Percentiles rank a stretch among this genome's conserved stretches.
These are phyloP conservation scores for Paedocypris micromegethes DNA, from an alignment of 2,797 vertebrate genomes.

Conservation along the genomic window DNA sequence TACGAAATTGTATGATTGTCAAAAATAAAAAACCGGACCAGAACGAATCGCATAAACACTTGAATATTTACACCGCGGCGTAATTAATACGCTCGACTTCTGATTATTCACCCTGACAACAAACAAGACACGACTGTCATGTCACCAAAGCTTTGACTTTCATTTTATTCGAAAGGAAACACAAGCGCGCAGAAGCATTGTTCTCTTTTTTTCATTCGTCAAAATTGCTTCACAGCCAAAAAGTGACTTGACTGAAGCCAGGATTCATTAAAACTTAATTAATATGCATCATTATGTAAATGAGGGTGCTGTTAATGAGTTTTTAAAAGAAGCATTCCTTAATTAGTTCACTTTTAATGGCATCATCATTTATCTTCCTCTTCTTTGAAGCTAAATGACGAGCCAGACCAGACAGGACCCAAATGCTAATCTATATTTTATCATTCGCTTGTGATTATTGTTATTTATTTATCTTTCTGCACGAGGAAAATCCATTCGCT, in stretches of 20 bases:
- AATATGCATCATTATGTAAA: slow-evolving; percentile 99
- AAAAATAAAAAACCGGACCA: no score
- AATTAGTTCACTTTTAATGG: slow-evolving; percentile 99
- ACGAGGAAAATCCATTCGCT: slow-evolving; percentile 75
- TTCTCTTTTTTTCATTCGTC: slow-evolving; percentile 87
- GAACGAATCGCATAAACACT: background rate
- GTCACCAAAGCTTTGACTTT: slow-evolving; percentile 74
- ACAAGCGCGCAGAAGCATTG: slow-evolving; percentile 98
- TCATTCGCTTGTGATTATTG: slow-evolving; percentile 81
- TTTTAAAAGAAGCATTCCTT: slow-evolving; percentile 99
- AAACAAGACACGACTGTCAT: slow-evolving; percentile 30
- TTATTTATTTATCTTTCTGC: slow-evolving; percentile 29
- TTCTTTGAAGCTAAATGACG: slow-evolving; percentile 99
- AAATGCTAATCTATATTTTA: slow-evolving; percentile 89
- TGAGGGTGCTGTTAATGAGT: slow-evolving; percentile 99
- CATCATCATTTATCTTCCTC: slow-evolving; percentile 99
- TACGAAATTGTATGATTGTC: background rate
- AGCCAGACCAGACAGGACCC: slow-evolving; percentile 89
- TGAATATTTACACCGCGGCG: slow-evolving; percentile 4
- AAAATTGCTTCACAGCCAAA: slow-evolving; percentile 99
- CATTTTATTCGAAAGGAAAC: slow-evolving; percentile 92
- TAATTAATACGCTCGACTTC: slow-evolving; percentile 42
- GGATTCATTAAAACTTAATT: slow-evolving; percentile 99
- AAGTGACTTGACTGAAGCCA: slow-evolving; percentile 98
- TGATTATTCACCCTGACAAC: slow-evolving; percentile 21